A percentile compares a stretch with the other conserved stretches of the same genome.
Evolutionary conservation across 2,797 vertebrate genomes (phyloP).

Genomic region (Tapirus indicus): DNA sequence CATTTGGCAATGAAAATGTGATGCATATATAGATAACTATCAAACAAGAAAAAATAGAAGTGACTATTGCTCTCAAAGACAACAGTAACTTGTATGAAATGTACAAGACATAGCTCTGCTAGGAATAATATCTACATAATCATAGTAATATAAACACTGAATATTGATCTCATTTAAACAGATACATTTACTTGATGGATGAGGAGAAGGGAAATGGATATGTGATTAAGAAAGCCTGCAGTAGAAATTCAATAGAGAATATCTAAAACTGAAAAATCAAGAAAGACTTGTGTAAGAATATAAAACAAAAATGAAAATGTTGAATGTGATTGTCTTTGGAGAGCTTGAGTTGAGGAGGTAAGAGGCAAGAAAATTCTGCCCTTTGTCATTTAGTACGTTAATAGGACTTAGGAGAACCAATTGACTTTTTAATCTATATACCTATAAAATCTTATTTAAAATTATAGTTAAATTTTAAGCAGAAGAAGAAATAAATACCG

Average conservation of each 20-base stretch:
- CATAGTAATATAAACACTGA: neutral
- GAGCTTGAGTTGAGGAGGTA: neutral
- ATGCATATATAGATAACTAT: neutral
- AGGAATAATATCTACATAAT: neutral
- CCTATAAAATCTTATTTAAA: neutral
- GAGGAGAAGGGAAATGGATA: neutral
- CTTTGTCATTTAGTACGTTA: too few species aligned
- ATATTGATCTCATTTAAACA: neutral
- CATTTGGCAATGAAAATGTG: neutral
- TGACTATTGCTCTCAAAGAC: neutral
- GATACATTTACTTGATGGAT: neutral
- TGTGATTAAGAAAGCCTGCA: neutral
- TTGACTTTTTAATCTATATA: neutral
- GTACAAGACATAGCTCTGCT: neutral
- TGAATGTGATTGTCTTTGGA: neutral
- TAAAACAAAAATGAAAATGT: neutral
- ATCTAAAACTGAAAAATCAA: neutral
- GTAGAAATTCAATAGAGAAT: neutral
- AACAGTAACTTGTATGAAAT: neutral
- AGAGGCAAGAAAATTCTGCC: neutral
- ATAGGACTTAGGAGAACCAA: neutral
- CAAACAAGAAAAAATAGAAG: neutral
- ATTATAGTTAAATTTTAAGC: neutral
- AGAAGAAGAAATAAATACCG: neutral
- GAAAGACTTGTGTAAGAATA: neutral